Percentiles rank a stretch among this genome's conserved stretches.
Evolutionary conservation across 2,888 invertebrate genomes (phyloP).

Genomic region (Oegoconia quadripuncta): DNA sequence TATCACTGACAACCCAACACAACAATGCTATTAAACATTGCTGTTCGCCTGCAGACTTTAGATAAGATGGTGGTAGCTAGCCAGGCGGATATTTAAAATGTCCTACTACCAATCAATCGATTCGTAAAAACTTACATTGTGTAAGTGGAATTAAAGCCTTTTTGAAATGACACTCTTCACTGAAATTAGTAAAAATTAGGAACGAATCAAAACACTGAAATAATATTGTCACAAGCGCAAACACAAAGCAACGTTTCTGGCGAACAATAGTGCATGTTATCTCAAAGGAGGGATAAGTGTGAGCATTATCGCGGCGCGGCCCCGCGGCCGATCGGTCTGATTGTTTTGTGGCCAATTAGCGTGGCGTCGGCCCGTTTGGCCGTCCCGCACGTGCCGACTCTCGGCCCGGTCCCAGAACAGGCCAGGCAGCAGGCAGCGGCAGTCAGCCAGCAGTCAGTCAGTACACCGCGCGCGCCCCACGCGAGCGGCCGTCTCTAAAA

Average conservation of each 20-base stretch:
- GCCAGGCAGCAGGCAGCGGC: slow-evolving; percentile 6
- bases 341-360: slow-evolving; percentile 78
- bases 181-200: no score
- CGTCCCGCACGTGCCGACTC: slow-evolving; percentile 53
- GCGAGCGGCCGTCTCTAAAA: slow-evolving; percentile 59
- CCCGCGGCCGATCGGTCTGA: slow-evolving; percentile 54
- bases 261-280: slow-evolving; percentile 1
- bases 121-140: no score
- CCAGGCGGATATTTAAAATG: no score
- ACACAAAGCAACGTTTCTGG: not conserved
- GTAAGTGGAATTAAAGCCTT: no score
- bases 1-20: no score
- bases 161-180: no score
- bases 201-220: no score
- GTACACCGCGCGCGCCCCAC: slow-evolving; percentile 69
- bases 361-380: slow-evolving; percentile 41
- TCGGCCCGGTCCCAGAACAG: slow-evolving; percentile 14
- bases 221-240: no score
- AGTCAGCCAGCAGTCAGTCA: slow-evolving; percentile 34
- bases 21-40: no score
- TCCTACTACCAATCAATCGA: no score
- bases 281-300: slow-evolving; percentile 40
- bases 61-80: no score
- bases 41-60: no score
- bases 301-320: slow-evolving; percentile 42